phyloP scores from a whole-genome alignment of 2,888 invertebrate species.

The Hedya salicella region DNA sequence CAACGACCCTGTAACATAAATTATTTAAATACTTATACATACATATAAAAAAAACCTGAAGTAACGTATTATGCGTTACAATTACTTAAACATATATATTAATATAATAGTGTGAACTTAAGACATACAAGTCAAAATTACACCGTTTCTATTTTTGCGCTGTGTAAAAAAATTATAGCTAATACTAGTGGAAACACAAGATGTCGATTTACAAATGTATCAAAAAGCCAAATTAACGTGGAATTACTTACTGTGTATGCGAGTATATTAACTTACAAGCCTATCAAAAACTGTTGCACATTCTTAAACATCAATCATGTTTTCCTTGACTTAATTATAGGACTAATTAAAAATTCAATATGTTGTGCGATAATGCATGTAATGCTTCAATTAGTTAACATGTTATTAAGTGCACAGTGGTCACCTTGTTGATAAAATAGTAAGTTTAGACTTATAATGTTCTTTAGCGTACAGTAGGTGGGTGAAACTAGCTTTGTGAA shows the following conservation, averaged over 20 bases:
- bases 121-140: too few relatives aligned
- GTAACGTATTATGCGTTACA: too few relatives aligned
- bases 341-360: slow-evolving; percentile 19
- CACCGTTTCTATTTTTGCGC: too few relatives aligned
- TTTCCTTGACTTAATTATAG: slow-evolving; percentile 16
- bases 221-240: neutral
- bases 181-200: too few relatives aligned
- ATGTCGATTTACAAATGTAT: neutral
- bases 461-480: neutral
- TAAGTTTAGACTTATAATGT: slow-evolving; percentile 11
- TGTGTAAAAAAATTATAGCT: too few relatives aligned
- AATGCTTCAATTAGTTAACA: slow-evolving; percentile 13
- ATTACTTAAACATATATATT: too few relatives aligned
- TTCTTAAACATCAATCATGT: neutral
- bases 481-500: neutral
- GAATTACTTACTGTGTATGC: neutral
- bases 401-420: slow-evolving; percentile 32
- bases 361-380: slow-evolving; percentile 27
- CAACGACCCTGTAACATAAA: too few relatives aligned
- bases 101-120: too few relatives aligned
- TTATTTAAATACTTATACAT: too few relatives aligned
- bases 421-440: slow-evolving; percentile 3
- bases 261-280: neutral
- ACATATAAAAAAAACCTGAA: too few relatives aligned
- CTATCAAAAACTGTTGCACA: neutral